These are phyloP conservation scores for Leptocoma aspasia DNA, from an alignment of 2,113 vertebrate genomes.

Conservation along the genomic window DNA sequence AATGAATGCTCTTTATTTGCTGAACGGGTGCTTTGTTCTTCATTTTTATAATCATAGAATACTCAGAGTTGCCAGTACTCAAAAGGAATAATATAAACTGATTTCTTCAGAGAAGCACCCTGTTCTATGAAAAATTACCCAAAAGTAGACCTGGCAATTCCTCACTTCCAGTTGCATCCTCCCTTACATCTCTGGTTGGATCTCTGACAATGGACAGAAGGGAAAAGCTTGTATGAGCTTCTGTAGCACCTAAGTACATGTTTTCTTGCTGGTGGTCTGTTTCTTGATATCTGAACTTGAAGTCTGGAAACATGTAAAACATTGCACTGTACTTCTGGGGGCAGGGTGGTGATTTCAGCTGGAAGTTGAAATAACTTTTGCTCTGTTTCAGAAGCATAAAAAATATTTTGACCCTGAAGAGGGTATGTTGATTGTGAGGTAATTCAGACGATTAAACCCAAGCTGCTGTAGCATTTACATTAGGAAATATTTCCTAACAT, in stretches of 20 bases:
- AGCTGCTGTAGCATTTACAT: not conserved
- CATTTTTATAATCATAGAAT: not conserved
- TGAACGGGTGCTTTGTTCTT: not conserved
- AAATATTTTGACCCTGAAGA: not conserved
- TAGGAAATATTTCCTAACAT: not conserved
- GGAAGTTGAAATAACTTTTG: not conserved
- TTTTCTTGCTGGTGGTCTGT: not conserved
- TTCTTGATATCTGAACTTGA: not conserved
- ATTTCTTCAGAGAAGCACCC: not conserved
- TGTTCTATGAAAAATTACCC: not conserved
- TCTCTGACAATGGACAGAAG: not conserved
- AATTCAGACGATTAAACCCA: not conserved
- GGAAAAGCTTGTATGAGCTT: not conserved
- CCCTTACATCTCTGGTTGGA: not conserved
- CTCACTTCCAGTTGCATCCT: not conserved
- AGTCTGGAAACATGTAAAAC: not conserved
- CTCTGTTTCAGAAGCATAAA: not conserved
- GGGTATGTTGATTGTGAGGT: not conserved
- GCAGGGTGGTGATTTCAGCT: not conserved
- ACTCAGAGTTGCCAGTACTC: not conserved
- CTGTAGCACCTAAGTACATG: not conserved
- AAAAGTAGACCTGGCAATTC: not conserved
- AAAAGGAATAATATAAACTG: not conserved
- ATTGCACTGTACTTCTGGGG: not conserved
- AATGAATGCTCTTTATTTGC: not conserved